These are phyloP conservation scores for Mantis religiosa DNA, from an alignment of 2,888 invertebrate genomes.

Conservation along the genomic window DNA sequence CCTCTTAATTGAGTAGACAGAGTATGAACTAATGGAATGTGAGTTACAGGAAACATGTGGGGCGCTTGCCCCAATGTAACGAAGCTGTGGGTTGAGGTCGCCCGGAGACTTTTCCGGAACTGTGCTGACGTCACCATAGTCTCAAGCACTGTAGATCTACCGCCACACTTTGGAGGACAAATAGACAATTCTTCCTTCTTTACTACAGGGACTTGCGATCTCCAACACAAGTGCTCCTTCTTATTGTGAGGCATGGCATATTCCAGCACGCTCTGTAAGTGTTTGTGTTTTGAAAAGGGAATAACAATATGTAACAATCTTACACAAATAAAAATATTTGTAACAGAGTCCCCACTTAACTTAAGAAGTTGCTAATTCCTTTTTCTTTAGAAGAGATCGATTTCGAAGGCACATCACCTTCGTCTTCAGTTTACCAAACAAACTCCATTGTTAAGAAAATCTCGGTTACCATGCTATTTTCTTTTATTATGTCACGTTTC, in stretches of 20 bases:
- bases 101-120: slow-evolving; percentile 85
- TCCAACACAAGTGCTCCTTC: slow-evolving; percentile 62
- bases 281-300: too few relatives aligned
- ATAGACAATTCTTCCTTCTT: slow-evolving; percentile 66
- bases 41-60: slow-evolving; percentile 76
- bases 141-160: slow-evolving; percentile 71
- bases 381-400: too few relatives aligned
- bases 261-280: too few relatives aligned
- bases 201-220: slow-evolving; percentile 68
- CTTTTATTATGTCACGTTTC: too few relatives aligned
- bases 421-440: too few relatives aligned
- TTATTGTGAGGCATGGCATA: slow-evolving; percentile 64
- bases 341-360: too few relatives aligned
- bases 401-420: too few relatives aligned
- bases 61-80: slow-evolving; percentile 81
- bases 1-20: too few relatives aligned
- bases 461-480: too few relatives aligned
- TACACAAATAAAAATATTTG: too few relatives aligned
- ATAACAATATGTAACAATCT: neutral
- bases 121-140: slow-evolving; percentile 84
- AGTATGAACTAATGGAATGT: slow-evolving; percentile 13
- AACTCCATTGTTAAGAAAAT: too few relatives aligned
- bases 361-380: too few relatives aligned
- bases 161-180: slow-evolving; percentile 59
- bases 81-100: slow-evolving; percentile 85